Conservation (phyloP, 2,888 invertebrate species). For the Pollenia angustigena region DNA sequence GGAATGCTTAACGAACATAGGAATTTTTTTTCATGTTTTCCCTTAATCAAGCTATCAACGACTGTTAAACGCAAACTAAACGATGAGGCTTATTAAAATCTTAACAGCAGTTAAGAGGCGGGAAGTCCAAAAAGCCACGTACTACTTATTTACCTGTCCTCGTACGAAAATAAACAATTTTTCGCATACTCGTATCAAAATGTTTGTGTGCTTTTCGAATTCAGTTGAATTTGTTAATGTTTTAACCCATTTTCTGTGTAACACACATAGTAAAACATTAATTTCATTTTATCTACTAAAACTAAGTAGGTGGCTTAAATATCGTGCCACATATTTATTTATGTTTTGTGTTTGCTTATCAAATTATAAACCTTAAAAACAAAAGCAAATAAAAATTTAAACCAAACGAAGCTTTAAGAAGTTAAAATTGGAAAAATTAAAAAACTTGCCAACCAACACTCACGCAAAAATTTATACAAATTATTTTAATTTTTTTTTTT, state of each 20-base stretch:
- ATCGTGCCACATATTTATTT: constrained; percentile 24
- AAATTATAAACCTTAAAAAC: constrained; percentile 49
- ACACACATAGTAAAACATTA: constrained; percentile 53
- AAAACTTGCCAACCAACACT: constrained; percentile 48
- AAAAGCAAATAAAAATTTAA: constrained; percentile 33
- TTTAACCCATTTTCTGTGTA: constrained; percentile 66
- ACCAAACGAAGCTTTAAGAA: constrained; percentile 38
- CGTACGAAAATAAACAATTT: too few species aligned
- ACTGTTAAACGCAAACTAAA: too few species aligned
- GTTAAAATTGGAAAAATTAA: constrained; percentile 14
- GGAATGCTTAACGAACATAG: too few species aligned
- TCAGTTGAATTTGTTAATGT: constrained; percentile 59
- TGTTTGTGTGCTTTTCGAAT: neutral
- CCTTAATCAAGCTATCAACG: too few species aligned
- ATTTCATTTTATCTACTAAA: constrained; percentile 62
- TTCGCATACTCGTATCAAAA: neutral
- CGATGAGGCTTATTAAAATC: too few species aligned
- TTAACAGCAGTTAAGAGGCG: too few species aligned
- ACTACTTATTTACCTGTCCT: too few species aligned
- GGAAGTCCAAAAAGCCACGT: too few species aligned
- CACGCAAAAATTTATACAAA: constrained; percentile 48
- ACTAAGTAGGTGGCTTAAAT: constrained; percentile 64
- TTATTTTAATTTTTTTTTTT: constrained; percentile 2
- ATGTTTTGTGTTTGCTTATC: constrained; percentile 27
- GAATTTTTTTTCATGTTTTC: too few species aligned